Conservation (phyloP, 2,797 vertebrate genomes). For the Hydrolagus colliei region DNA sequence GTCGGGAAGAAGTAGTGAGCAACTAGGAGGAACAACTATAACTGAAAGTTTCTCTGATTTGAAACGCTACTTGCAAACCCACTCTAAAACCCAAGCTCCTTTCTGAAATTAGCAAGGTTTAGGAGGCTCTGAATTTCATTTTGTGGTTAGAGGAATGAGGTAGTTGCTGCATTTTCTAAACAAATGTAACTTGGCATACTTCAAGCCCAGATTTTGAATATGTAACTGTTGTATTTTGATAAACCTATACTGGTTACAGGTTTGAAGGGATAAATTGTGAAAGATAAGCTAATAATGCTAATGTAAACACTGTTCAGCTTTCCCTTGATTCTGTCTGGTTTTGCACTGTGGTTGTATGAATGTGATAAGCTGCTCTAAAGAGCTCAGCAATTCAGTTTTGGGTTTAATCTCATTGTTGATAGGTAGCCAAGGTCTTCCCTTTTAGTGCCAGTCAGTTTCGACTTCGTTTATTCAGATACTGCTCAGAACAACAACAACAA, state of each 20-base stretch:
- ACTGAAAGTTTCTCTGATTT: not conserved
- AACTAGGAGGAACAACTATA: not conserved
- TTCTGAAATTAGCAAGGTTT: conserved; percentile 16
- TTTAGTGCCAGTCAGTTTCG: conserved; percentile 29
- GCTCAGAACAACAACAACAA: too few relatives aligned
- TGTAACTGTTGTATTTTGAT: conserved; percentile 16
- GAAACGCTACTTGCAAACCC: not conserved
- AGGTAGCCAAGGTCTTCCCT: conserved; percentile 33
- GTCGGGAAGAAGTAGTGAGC: not conserved
- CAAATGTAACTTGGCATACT: conserved; percentile 4
- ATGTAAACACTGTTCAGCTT: conserved; percentile 26
- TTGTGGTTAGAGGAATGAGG: not conserved
- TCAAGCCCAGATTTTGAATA: conserved; percentile 18
- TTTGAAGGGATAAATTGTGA: conserved; percentile 23
- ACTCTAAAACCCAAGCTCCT: conserved; percentile 7
- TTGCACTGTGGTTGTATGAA: conserved; percentile 27
- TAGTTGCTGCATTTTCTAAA: not conserved
- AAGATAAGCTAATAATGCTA: conserved; percentile 27
- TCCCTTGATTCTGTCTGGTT: conserved; percentile 12
- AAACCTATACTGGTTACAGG: not conserved
- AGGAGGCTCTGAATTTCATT: not conserved
- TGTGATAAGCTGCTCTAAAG: conserved; percentile 27
- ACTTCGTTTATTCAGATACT: conserved; percentile 29
- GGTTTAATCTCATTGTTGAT: conserved; percentile 32
- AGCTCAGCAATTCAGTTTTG: conserved; percentile 21